Conservation (phyloP, 2,113 vertebrate species). For the Vombatus ursinus region DNA sequence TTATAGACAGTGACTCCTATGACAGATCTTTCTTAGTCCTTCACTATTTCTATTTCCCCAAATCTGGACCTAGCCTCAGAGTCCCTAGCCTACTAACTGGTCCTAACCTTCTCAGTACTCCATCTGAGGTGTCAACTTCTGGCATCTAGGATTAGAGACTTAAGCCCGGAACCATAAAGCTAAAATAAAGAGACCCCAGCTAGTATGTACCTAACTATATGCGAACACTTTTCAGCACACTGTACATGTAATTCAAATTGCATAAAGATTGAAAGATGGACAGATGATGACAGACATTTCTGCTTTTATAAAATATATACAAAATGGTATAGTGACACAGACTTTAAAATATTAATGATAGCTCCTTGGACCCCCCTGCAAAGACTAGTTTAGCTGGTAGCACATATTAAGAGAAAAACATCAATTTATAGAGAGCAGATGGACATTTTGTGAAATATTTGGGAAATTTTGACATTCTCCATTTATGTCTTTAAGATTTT, state of each 20-base stretch:
- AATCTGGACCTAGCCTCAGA: background rate
- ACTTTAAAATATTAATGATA: conserved; percentile 3
- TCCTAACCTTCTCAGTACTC: background rate
- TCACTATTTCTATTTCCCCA: background rate
- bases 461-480: conserved; percentile 19
- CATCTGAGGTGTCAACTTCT: background rate
- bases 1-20: background rate
- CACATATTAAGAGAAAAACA: conserved; percentile 39
- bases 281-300: background rate
- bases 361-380: background rate
- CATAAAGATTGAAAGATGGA: background rate
- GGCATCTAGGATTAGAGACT: background rate
- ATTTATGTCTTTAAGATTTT: conserved; percentile 30
- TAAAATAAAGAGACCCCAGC: background rate
- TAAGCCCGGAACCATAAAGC: background rate
- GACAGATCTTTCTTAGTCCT: background rate
- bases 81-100: background rate
- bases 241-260: background rate
- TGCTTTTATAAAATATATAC: conserved; percentile 19
- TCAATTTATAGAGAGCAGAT: conserved; percentile 28
- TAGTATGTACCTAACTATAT: background rate
- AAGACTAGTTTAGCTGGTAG: background rate
- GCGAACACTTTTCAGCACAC: background rate
- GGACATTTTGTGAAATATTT: conserved; percentile 26
- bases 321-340: background rate